A percentile compares a stretch with the other conserved stretches of the same genome.
phyloP scores from a whole-genome alignment of 2,888 invertebrate genomes.

The Abrostola triplasia region DNA sequence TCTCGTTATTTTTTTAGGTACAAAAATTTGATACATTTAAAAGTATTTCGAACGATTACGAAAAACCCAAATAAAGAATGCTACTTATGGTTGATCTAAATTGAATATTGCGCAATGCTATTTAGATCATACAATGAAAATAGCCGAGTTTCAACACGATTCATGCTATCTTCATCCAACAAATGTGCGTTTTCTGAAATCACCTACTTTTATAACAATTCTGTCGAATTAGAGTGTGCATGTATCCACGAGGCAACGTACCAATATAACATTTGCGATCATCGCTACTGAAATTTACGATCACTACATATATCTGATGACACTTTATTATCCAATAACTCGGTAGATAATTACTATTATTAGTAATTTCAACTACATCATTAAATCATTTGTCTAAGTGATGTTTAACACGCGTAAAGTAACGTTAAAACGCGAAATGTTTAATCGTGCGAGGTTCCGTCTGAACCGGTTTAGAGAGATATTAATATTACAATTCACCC shows the following conservation, averaged over 20 bases:
- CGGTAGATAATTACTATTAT: neutral
- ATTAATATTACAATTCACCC: neutral
- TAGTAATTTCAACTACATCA: neutral
- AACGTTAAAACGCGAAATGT: neutral
- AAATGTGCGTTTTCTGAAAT: conserved; percentile 32
- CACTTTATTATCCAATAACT: neutral
- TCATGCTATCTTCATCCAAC: conserved; percentile 13
- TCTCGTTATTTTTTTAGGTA: conserved; percentile 24
- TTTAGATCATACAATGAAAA: conserved; percentile 37
- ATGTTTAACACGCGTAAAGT: neutral
- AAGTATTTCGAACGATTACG: conserved; percentile 37
- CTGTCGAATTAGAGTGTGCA: conserved; percentile 7
- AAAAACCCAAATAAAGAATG: conserved; percentile 41
- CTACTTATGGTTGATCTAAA: conserved; percentile 33
- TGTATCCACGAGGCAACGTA: neutral
- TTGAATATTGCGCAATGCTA: conserved; percentile 37
- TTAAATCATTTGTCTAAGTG: neutral
- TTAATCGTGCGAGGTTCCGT: neutral
- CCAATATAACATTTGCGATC: neutral
- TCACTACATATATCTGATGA: neutral
- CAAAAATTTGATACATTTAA: conserved; percentile 24
- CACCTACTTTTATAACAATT: conserved; percentile 24
- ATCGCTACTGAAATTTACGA: neutral
- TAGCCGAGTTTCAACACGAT: conserved; percentile 33
- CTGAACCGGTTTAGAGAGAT: neutral